Conservation (phyloP, 2,113 vertebrate species). For the Formicarius rufipectus region DNA sequence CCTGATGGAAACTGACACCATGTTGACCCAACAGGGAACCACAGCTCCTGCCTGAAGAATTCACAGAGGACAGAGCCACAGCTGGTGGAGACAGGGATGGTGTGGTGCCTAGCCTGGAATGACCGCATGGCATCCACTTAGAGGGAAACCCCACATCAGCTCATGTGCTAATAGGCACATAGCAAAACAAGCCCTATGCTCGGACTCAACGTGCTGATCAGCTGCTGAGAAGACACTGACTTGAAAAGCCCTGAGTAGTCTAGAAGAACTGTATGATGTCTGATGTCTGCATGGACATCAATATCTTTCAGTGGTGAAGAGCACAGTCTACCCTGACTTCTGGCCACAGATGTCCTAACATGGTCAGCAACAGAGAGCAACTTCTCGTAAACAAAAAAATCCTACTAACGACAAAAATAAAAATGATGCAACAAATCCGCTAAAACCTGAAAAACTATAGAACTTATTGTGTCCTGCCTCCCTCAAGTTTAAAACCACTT, state of each 20-base stretch:
- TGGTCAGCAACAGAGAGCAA: not conserved
- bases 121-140: not conserved
- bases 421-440: not conserved
- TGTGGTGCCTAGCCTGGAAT: not conserved
- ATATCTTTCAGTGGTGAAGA: not conserved
- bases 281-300: accelerated
- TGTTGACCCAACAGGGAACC: not conserved
- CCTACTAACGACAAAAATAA: not conserved
- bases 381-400: not conserved
- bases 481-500: not conserved
- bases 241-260: not conserved
- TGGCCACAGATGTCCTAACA: not conserved
- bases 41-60: not conserved
- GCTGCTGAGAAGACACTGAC: not conserved
- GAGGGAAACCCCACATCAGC: not conserved
- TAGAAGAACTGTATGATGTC: accelerated
- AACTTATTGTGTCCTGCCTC: not conserved
- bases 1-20: not conserved
- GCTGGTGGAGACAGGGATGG: too few relatives aligned
- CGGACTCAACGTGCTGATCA: not conserved
- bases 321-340: not conserved
- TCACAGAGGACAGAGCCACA: not conserved
- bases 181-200: not conserved
- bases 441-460: not conserved
- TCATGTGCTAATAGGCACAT: not conserved